Percentiles rank a stretch among this genome's conserved stretches.
phyloP scores from a whole-genome alignment of 2,797 vertebrate genomes.

The Melanotaenia boesemani region DNA sequence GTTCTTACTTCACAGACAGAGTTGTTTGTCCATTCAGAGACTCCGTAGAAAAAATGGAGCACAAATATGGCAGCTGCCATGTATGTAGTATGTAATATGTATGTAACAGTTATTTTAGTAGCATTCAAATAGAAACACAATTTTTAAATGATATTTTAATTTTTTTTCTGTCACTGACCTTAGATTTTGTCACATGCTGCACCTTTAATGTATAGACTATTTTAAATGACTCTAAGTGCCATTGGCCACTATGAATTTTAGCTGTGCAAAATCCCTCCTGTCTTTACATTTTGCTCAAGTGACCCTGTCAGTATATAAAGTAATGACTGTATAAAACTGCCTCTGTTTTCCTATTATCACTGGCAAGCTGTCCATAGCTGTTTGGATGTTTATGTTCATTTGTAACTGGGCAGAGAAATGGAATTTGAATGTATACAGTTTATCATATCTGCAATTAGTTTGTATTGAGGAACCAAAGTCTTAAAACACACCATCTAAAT shows the following conservation, averaged over 20 bases:
- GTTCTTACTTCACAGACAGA: too few relatives aligned
- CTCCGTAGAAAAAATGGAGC: too few relatives aligned
- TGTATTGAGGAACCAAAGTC: slow-evolving; percentile 26
- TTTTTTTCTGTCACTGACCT: too few relatives aligned
- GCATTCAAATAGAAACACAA: too few relatives aligned
- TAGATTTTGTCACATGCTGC: too few relatives aligned
- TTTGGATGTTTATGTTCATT: neutral
- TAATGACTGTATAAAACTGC: neutral
- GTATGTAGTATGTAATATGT: too few relatives aligned
- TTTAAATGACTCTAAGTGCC: neutral
- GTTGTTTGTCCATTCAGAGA: too few relatives aligned
- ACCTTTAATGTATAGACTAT: neutral
- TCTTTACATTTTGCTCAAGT: neutral
- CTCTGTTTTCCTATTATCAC: neutral
- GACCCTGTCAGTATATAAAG: neutral
- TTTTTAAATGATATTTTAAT: too few relatives aligned
- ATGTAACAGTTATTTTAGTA: too few relatives aligned
- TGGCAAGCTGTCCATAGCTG: neutral
- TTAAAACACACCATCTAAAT: slow-evolving; percentile 51
- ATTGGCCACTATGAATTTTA: neutral
- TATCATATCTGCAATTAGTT: slow-evolving; percentile 27
- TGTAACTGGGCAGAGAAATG: slow-evolving; percentile 1
- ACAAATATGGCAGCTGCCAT: too few relatives aligned
- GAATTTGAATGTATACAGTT: slow-evolving; percentile 7
- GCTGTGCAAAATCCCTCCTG: neutral